These are phyloP conservation scores for Channa argus DNA, from an alignment of 2,113 vertebrate species.

Conservation along the genomic window DNA sequence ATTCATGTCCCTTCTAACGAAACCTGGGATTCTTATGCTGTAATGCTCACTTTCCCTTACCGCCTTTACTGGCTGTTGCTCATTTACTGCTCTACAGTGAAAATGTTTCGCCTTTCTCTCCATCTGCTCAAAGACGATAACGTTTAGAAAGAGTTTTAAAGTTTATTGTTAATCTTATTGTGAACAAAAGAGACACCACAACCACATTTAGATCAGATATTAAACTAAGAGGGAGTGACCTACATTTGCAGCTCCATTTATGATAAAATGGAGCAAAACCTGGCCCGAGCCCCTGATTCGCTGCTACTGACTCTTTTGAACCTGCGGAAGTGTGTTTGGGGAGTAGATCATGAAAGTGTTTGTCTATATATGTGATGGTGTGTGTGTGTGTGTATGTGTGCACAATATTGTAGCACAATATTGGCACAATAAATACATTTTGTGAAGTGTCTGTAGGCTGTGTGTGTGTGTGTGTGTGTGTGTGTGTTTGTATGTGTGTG, in stretches of 20 bases:
- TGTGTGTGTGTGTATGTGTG: slow-evolving; percentile 58
- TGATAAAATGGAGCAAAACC: slow-evolving; percentile 41
- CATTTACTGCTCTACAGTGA: too few relatives aligned
- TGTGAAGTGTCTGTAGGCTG: too few relatives aligned
- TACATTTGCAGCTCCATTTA: slow-evolving; percentile 33
- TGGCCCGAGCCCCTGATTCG: slow-evolving; percentile 42
- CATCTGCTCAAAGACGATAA: too few relatives aligned
- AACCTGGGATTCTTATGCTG: too few relatives aligned
- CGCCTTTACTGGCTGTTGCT: too few relatives aligned
- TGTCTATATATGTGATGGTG: slow-evolving; percentile 37
- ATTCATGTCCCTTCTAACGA: too few relatives aligned
- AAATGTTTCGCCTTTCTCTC: too few relatives aligned
- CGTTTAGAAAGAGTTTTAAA: too few relatives aligned
- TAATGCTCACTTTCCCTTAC: too few relatives aligned
- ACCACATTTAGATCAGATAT: slow-evolving; percentile 16
- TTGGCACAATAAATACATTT: too few relatives aligned
- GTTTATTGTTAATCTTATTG: too few relatives aligned
- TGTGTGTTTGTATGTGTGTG: slow-evolving; percentile 49
- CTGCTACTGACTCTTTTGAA: slow-evolving; percentile 67
- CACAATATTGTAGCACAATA: slow-evolving; percentile 7
- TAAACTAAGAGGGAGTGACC: not conserved
- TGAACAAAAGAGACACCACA: not conserved
- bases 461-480: slow-evolving; percentile 25
- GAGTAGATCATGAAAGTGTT: slow-evolving; percentile 66
- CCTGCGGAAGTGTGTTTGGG: slow-evolving; percentile 65